A percentile compares a stretch with the other conserved stretches of the same genome.
phyloP scores from a whole-genome alignment of 2,113 vertebrate genomes.

The Alexandromys fortis region DNA sequence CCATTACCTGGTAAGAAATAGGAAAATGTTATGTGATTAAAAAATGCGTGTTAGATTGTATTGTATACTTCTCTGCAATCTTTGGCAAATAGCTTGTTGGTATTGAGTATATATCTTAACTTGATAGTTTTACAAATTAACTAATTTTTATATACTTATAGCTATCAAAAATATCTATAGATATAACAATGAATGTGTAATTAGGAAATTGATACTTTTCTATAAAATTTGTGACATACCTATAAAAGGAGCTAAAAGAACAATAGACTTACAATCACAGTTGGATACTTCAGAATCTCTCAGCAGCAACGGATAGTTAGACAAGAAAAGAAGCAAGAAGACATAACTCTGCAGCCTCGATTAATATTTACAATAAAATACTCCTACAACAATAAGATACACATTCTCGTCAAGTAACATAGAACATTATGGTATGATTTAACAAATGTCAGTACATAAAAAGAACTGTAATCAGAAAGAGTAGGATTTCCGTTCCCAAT shows the following conservation, averaged over 20 bases:
- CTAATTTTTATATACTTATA: not conserved
- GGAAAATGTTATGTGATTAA: too few species aligned
- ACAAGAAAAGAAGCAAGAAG: not conserved
- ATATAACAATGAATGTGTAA: not conserved
- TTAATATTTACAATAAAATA: not conserved
- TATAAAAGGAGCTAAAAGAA: not conserved
- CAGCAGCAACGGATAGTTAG: not conserved
- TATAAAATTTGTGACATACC: not conserved
- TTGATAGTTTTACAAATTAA: not conserved
- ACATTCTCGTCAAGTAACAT: not conserved
- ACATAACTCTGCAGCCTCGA: not conserved
- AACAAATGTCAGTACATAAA: not conserved
- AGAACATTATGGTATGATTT: not conserved
- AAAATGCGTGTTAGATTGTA: not conserved
- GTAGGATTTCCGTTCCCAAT: not conserved
- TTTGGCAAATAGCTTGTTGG: not conserved
- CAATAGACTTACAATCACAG: not conserved
- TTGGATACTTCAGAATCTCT: not conserved
- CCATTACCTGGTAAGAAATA: not conserved
- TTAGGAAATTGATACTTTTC: not conserved
- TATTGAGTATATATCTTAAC: not conserved
- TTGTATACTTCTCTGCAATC: not conserved
- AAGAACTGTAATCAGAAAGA: not conserved
- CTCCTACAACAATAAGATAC: not conserved
- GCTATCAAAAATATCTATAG: not conserved